Base-by-base conservation (phyloP, 1,140 invertebrate species). In the Campoletis sonorensis region DNA sequence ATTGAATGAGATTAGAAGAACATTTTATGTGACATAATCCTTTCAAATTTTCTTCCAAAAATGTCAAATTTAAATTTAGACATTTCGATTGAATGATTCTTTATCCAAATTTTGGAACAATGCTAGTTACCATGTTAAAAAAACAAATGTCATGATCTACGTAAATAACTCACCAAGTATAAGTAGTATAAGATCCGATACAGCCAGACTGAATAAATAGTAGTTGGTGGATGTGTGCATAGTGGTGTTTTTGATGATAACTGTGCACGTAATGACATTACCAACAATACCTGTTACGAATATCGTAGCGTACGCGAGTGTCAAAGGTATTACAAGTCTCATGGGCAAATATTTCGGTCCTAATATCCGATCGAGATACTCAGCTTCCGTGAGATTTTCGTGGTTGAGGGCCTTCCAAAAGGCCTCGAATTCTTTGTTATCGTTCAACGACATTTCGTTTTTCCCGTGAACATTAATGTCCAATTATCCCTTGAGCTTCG, bases 141-240 rank as follows among this genome's bases (percentile, higher is more conserved):
- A n/a, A n/a, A n/a, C n/a, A n/a, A n/a, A n/a, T n/a, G n/a, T n/a
- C n/a, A n/a, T n/a, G n/a, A n/a, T n/a, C n/a, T n/a, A n/a, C n/a
- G n/a, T n/a, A n/a, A n/a, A 54, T n/a, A 67, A 90, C 94, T 94
- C 88, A 96, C 96, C 96, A 84, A 96, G 94, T 18, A 96, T 89
- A n/a, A 96, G 90, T 81, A 96, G 93, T 51, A 94, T 93, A 11
- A 97, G 88, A 89, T 97, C 96, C 5, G 96, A 96, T 33, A 97
- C 92, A 0, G 96, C 95, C 85, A 97, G 90, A 89, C 95, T 98
- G 91, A 99, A 98, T 82, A 99, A 93, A 90, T 99, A 99, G 87
- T 97, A 98, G 88, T 99, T 99, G 0, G 96, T 97, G 0, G 96
- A 95, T 0, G 95, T 96, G 84, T 96, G 96, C 95, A 98, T 96